Percentiles rank a stretch among this genome's conserved stretches.
Conservation (phyloP, 2,113 vertebrate species). For the Spea bombifrons region DNA sequence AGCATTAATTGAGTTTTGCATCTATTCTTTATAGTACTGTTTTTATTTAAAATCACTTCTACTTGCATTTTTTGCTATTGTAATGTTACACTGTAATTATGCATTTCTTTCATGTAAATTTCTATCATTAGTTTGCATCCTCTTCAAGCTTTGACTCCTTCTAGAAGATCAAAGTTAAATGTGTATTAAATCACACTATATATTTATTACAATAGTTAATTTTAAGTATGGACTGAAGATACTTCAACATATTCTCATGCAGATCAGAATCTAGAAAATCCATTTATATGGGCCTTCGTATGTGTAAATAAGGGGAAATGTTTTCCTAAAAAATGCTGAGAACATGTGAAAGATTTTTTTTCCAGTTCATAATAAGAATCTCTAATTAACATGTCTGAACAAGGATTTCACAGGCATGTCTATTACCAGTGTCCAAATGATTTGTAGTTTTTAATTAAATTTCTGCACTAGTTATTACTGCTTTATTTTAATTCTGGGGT, state of each 20-base stretch:
- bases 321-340: background rate
- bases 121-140: background rate
- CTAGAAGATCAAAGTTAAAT: background rate
- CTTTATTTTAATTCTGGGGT: conserved; percentile 36
- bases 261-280: background rate
- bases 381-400: conserved; percentile 23
- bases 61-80: too few relatives aligned
- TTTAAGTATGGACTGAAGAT: background rate
- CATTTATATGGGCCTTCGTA: background rate
- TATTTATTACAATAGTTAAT: background rate
- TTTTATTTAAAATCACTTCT: too few relatives aligned
- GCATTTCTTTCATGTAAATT: background rate
- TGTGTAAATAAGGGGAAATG: background rate
- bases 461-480: conserved; percentile 31
- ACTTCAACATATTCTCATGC: background rate
- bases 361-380: background rate
- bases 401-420: conserved; percentile 16
- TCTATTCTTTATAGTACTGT: too few relatives aligned
- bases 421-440: conserved; percentile 30
- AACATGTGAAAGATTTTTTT: background rate
- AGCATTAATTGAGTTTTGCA: too few relatives aligned
- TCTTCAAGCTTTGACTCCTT: background rate
- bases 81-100: too few relatives aligned
- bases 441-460: conserved; percentile 37
- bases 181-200: background rate